phyloP scores from a whole-genome alignment of 2,888 invertebrate genomes.

The Protonemura montana region DNA sequence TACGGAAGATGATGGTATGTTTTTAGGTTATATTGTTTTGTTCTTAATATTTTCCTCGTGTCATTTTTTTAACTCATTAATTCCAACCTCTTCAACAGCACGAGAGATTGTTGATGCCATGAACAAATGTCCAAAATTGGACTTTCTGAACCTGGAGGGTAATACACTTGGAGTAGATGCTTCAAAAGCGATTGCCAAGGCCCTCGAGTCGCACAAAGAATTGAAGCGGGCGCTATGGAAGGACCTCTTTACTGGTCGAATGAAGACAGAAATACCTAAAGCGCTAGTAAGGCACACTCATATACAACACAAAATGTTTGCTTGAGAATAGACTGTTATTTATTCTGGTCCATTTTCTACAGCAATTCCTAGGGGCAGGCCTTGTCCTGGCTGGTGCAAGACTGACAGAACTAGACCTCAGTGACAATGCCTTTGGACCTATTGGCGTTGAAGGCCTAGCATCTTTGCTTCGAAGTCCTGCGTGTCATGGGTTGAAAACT shows the following conservation, averaged over 20 bases:
- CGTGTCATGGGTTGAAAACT: slow-evolving; percentile 84
- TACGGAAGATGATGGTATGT: slow-evolving; percentile 79
- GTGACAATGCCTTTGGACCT: slow-evolving; percentile 97
- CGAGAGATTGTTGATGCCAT: slow-evolving; percentile 80
- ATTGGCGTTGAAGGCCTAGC: slow-evolving; percentile 91
- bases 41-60: slow-evolving; percentile 26
- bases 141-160: slow-evolving; percentile 84
- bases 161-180: slow-evolving; percentile 93
- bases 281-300: slow-evolving; percentile 71
- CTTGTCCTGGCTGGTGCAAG: slow-evolving; percentile 81
- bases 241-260: slow-evolving; percentile 95
- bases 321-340: background rate
- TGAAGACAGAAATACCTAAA: slow-evolving; percentile 93
- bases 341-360: slow-evolving; percentile 50
- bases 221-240: slow-evolving; percentile 87
- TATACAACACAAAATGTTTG: background rate
- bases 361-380: slow-evolving; percentile 78
- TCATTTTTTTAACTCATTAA: slow-evolving; percentile 24
- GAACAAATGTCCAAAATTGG: slow-evolving; percentile 70
- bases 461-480: slow-evolving; percentile 79
- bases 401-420: slow-evolving; percentile 86
- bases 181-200: slow-evolving; percentile 82
- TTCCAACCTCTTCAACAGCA: no score
- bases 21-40: slow-evolving; percentile 4
- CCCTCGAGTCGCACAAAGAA: slow-evolving; percentile 79